Evolutionary conservation across 2,797 vertebrate genomes (phyloP).

Genomic region (Aratinga solstitialis): DNA sequence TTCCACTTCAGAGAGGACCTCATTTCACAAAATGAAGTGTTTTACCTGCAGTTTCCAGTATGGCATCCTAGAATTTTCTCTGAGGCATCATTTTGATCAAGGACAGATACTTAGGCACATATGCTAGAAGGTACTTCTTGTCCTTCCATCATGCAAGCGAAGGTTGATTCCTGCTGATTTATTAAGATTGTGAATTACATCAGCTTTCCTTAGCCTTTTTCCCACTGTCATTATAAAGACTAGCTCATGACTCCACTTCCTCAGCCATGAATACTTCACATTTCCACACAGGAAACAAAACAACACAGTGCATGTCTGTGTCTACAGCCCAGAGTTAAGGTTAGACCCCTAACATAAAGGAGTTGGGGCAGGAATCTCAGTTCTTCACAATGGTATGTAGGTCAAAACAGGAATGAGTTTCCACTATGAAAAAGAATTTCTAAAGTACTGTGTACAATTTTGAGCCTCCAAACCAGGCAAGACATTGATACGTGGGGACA

Average conservation of each 20-base stretch:
- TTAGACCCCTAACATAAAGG: neutral
- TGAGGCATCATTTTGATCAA: neutral
- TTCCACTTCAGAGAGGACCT: neutral
- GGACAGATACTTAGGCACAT: neutral
- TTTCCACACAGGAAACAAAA: neutral
- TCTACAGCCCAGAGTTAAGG: neutral
- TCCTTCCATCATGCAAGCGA: neutral
- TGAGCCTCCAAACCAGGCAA: neutral
- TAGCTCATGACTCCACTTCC: neutral
- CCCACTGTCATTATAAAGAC: neutral
- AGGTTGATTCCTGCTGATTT: neutral
- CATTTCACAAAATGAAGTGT: neutral
- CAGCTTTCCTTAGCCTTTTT: neutral
- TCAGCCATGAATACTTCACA: neutral
- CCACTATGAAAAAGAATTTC: neutral
- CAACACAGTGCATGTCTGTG: neutral
- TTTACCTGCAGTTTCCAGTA: neutral
- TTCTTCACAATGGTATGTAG: fast-evolving
- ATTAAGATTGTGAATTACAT: neutral
- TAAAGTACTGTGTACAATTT: neutral
- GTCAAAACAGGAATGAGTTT: neutral
- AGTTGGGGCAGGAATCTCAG: neutral
- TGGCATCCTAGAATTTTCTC: neutral
- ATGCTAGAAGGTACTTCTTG: neutral
- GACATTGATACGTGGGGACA: neutral